phyloP scores from a whole-genome alignment of 2,888 invertebrate species.

The Rhagonycha fulva region DNA sequence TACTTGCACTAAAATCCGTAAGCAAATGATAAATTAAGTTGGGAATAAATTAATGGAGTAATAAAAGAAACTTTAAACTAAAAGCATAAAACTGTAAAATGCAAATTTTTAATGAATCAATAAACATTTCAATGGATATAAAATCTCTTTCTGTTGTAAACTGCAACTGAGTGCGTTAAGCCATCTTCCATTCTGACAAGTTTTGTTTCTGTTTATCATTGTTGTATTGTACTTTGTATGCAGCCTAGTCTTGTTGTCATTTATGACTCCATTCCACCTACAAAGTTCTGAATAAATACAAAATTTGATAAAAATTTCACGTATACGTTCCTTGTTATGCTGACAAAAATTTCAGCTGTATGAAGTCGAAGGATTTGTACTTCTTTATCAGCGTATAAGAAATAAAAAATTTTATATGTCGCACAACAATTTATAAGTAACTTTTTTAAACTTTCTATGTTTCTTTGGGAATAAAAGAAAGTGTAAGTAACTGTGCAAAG shows the following conservation, averaged over 20 bases:
- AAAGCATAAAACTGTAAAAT: neutral
- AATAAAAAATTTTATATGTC: neutral
- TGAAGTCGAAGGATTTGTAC: neutral
- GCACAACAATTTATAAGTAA: neutral
- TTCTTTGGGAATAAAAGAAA: neutral
- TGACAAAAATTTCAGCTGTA: neutral
- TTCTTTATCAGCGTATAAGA: neutral
- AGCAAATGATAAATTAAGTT: neutral
- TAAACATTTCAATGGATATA: neutral
- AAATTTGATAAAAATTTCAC: neutral
- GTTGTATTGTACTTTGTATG: neutral
- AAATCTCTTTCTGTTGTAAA: neutral
- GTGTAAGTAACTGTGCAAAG: neutral
- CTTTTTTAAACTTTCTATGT: neutral
- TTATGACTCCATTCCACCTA: neutral
- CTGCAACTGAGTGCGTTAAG: neutral
- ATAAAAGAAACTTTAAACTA: neutral
- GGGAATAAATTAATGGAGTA: neutral
- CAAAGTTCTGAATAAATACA: neutral
- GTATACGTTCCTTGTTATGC: neutral
- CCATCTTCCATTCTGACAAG: neutral
- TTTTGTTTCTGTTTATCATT: neutral
- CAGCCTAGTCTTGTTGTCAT: neutral
- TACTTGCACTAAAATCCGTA: neutral
- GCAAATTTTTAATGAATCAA: neutral